Evolutionary conservation across 2,888 invertebrate species (phyloP).

Genomic region (Trissolcus japonicus): DNA sequence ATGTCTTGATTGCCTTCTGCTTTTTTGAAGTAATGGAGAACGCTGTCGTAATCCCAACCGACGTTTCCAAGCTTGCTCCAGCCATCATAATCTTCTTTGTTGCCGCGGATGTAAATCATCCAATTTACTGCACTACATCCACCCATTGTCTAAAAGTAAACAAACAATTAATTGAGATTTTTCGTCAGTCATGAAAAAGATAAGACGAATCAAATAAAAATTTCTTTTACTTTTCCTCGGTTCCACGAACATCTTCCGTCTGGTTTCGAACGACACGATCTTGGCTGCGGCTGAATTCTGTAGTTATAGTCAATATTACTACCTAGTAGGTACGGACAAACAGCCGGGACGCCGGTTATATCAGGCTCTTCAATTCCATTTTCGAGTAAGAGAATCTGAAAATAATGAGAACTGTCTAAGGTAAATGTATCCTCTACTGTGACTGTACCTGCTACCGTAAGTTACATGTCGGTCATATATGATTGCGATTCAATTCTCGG

Average conservation of each 20-base stretch:
- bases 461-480: no score
- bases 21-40: slow-evolving; percentile 77
- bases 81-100: slow-evolving; percentile 78
- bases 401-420: no score
- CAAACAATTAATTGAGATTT: no score
- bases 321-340: slow-evolving; percentile 77
- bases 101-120: slow-evolving; percentile 81
- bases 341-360: slow-evolving; percentile 81
- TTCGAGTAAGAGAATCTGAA: slow-evolving; percentile 81
- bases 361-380: slow-evolving; percentile 83
- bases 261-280: slow-evolving; percentile 79
- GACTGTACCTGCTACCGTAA: no score
- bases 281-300: slow-evolving; percentile 81
- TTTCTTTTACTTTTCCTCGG: slow-evolving; percentile 79
- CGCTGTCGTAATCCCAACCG: slow-evolving; percentile 79
- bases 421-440: no score
- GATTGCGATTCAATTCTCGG: no score
- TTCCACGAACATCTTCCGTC: slow-evolving; percentile 81
- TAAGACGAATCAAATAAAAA: no score
- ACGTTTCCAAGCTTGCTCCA: slow-evolving; percentile 79
- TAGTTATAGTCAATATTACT: slow-evolving; percentile 83
- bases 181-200: no score
- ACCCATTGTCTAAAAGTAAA: slow-evolving; percentile 76
- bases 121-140: slow-evolving; percentile 81
- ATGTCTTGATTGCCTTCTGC: slow-evolving; percentile 76